Conservation (phyloP, 2,113 vertebrate genomes). For the Carassius gibelio region DNA sequence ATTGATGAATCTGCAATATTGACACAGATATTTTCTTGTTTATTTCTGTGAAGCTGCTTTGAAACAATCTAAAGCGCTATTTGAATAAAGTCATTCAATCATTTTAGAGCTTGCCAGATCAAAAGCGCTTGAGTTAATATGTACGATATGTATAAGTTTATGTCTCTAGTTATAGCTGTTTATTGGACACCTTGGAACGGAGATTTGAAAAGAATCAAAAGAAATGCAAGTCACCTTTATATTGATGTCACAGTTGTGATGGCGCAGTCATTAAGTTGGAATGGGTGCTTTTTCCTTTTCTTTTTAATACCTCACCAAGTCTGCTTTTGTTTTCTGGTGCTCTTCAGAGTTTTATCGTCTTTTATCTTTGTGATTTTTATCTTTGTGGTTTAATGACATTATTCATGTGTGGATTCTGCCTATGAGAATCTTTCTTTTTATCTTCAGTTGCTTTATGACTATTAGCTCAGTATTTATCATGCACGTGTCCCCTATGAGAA, state of each 20-base stretch:
- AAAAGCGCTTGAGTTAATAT: background rate
- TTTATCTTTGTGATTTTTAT: constrained; percentile 30
- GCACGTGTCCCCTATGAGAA: background rate
- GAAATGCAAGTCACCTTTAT: background rate
- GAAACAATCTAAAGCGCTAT: background rate
- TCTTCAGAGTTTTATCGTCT: constrained; percentile 7
- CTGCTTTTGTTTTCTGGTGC: constrained; percentile 26
- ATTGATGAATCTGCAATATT: too few relatives aligned
- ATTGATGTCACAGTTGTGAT: background rate
- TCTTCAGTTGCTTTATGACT: constrained; percentile 3
- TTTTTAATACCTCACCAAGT: background rate
- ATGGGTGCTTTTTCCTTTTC: background rate
- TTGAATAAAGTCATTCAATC: background rate
- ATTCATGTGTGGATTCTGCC: background rate
- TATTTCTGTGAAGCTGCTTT: background rate
- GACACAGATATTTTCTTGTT: background rate
- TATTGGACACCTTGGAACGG: background rate
- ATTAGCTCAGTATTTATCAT: background rate
- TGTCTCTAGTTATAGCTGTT: background rate
- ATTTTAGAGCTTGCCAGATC: background rate
- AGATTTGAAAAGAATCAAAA: background rate
- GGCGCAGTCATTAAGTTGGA: background rate
- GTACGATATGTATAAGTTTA: background rate
- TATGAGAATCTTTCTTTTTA: background rate
- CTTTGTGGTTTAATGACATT: constrained; percentile 10